These are phyloP conservation scores for Mionectes olivaceus DNA, from an alignment of 2,797 vertebrate species.

Conservation along the genomic window DNA sequence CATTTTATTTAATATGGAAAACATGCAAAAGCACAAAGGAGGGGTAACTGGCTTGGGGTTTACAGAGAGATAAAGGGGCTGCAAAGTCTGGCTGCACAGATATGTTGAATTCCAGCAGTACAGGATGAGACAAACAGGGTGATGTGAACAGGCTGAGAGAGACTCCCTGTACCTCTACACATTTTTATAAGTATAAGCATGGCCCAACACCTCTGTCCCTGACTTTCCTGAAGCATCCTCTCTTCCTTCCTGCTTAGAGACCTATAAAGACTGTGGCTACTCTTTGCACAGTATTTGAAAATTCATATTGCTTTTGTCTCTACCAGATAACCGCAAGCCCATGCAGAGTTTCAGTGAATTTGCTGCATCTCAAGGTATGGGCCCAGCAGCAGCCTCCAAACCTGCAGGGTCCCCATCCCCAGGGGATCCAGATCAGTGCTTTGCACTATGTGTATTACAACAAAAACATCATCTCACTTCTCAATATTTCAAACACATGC, in stretches of 20 bases:
- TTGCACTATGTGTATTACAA: accelerated
- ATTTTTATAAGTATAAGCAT: accelerated
- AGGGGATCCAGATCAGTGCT: not conserved
- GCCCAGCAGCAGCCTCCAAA: not conserved
- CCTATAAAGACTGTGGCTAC: not conserved
- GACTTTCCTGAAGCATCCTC: not conserved
- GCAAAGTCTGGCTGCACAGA: conserved; percentile 41
- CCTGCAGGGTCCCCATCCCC: not conserved
- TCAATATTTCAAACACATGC: not conserved
- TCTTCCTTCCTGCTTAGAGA: not conserved
- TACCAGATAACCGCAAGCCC: not conserved
- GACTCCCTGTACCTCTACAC: not conserved
- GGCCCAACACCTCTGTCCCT: not conserved
- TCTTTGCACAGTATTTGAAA: not conserved
- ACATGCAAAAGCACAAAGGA: conserved; percentile 50
- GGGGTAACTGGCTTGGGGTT: conserved; percentile 51
- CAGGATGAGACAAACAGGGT: not conserved
- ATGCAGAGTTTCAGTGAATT: not conserved
- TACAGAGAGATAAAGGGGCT: conserved; percentile 67
- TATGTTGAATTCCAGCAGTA: conserved; percentile 25
- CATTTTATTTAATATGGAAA: conserved; percentile 72
- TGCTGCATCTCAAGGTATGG: not conserved
- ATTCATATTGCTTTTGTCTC: not conserved
- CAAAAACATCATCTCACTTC: not conserved
- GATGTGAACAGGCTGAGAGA: not conserved